phyloP scores from a whole-genome alignment of 37 sponge, comb jelly and placozoan species.

The Spongilla lacustris region DNA sequence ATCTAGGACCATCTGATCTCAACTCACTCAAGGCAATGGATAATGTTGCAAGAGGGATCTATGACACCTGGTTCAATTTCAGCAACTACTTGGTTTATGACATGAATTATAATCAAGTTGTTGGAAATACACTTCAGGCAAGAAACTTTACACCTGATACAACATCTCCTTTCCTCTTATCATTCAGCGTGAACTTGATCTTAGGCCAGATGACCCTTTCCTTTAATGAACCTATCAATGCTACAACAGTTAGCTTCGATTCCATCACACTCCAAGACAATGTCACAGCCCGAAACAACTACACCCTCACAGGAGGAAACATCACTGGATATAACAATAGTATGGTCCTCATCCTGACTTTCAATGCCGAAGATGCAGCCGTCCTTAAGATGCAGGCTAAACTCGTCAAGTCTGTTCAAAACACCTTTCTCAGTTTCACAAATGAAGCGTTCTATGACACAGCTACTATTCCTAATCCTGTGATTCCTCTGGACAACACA shows the following conservation, averaged over 20 bases:
- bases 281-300: constrained; percentile 45
- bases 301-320: constrained; percentile 75
- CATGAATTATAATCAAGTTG: constrained; percentile 75
- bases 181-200: constrained; percentile 82
- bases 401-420: constrained; percentile 70
- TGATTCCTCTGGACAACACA: constrained; percentile 74
- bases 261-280: constrained; percentile 82
- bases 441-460: constrained; percentile 84
- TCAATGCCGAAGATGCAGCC: constrained; percentile 55
- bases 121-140: constrained; percentile 55
- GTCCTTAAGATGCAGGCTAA: constrained; percentile 69
- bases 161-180: constrained; percentile 66
- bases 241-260: constrained; percentile 46
- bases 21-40: constrained; percentile 73
- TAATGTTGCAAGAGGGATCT: constrained; percentile 52
- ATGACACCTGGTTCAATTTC: constrained; percentile 68
- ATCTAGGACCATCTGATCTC: constrained; percentile 57
- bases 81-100: constrained; percentile 48
- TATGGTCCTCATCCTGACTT: constrained; percentile 50
- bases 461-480: constrained; percentile 82
- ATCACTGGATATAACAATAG: constrained; percentile 25
- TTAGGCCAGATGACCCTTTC: constrained; percentile 68
- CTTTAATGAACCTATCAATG: constrained; percentile 88
- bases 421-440: constrained; percentile 69
- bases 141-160: constrained; percentile 71